phyloP scores from a whole-genome alignment of 2,888 invertebrate species.

The Panorpa germanica region DNA sequence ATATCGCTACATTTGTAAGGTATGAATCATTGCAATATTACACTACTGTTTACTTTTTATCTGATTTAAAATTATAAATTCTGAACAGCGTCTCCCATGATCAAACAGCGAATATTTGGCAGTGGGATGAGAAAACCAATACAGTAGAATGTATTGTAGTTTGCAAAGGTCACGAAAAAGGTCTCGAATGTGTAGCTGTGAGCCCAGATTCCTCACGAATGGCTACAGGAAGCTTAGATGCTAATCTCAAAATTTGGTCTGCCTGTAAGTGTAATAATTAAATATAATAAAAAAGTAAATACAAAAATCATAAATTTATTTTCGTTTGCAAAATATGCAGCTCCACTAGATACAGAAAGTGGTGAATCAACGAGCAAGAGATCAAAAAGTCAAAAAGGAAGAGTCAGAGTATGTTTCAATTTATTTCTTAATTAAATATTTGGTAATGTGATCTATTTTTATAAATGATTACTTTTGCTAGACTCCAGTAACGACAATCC shows the following conservation, averaged over 20 bases:
- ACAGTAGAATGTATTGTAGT: constrained; percentile 61
- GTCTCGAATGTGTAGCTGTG: constrained; percentile 72
- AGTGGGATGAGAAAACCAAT: constrained; percentile 57
- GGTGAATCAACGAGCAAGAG: constrained; percentile 38
- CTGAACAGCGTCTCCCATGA: constrained; percentile 67
- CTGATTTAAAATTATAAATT: constrained; percentile 4
- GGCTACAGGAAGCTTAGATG: constrained; percentile 88
- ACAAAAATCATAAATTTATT: constrained; percentile 3
- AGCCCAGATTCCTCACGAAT: constrained; percentile 41
- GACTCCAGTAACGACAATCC: constrained; percentile 70
- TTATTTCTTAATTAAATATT: constrained; percentile 4
- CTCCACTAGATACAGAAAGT: constrained; percentile 32
- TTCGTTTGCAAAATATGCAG: constrained; percentile 19
- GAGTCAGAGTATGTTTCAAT: constrained; percentile 30
- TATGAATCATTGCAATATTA: constrained; percentile 16
- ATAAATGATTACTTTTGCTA: constrained; percentile 19
- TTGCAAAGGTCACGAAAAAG: constrained; percentile 82
- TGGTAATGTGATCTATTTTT: constrained; percentile 4
- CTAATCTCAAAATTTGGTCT: constrained; percentile 82
- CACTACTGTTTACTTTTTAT: constrained; percentile 7
- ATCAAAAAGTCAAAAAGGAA: constrained; percentile 34
- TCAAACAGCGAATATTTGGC: constrained; percentile 79
- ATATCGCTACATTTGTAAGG: constrained; percentile 50
- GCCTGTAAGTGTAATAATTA: constrained; percentile 30
- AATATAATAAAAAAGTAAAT: constrained; percentile 3